Conservation (phyloP, 2,888 invertebrate genomes). For the Frankliniella fusca region DNA sequence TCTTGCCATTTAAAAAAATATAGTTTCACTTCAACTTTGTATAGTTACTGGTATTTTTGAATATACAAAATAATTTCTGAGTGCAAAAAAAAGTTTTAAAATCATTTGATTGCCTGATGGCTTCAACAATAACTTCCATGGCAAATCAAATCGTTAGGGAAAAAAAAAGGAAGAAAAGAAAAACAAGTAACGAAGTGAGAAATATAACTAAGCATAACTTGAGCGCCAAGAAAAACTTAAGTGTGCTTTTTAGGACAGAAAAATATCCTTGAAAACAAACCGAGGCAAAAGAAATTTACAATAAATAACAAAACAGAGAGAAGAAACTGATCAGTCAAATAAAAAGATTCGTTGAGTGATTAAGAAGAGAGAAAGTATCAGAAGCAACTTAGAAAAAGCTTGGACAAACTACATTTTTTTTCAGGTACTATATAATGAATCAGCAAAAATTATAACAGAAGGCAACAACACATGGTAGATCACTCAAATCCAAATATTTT, state of each 20-base stretch:
- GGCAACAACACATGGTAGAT: slow-evolving; percentile 19
- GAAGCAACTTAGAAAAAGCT: background rate
- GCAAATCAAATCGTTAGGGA: background rate
- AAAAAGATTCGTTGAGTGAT: background rate
- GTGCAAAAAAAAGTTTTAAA: slow-evolving; percentile 11
- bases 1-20: slow-evolving; percentile 16
- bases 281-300: background rate
- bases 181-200: background rate
- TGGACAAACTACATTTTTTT: background rate
- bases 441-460: background rate
- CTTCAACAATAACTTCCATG: slow-evolving; percentile 21
- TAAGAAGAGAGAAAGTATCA: background rate
- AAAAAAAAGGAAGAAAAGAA: background rate
- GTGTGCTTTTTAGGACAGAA: background rate
- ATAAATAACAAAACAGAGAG: background rate
- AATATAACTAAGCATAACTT: background rate
- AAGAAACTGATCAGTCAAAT: slow-evolving; percentile 13
- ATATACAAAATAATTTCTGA: slow-evolving; percentile 21
- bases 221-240: background rate
- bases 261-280: background rate
- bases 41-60: background rate
- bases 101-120: slow-evolving; percentile 9
- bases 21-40: background rate
- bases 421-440: slow-evolving; percentile 5
- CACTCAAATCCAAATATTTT: slow-evolving; percentile 3